A percentile compares a stretch with the other conserved stretches of the same genome.
These are phyloP conservation scores for Origma solitaria DNA, from an alignment of 2,113 vertebrate genomes.

Conservation along the genomic window DNA sequence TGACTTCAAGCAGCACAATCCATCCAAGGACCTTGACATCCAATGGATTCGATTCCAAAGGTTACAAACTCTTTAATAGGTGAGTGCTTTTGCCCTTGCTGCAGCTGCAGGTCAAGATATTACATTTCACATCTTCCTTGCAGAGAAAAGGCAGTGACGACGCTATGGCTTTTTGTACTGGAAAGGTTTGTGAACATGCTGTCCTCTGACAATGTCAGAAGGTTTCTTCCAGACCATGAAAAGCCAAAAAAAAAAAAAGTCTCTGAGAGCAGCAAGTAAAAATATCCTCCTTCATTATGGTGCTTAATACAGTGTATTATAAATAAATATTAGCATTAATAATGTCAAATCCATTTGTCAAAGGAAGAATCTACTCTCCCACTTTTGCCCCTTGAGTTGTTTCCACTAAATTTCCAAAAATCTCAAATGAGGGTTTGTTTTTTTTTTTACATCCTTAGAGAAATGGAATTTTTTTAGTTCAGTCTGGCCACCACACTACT, in stretches of 20 bases:
- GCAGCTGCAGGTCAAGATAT: conserved; percentile 21
- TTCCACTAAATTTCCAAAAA: neutral
- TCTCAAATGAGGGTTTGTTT: neutral
- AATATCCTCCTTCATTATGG: neutral
- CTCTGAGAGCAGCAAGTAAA: neutral
- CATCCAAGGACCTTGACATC: neutral
- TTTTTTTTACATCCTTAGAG: neutral
- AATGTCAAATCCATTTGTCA: neutral
- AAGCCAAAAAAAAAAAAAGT: neutral
- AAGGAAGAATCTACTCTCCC: neutral
- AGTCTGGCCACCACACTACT: neutral
- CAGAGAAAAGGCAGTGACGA: neutral
- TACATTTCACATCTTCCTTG: neutral
- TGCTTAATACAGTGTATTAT: neutral
- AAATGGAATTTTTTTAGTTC: neutral
- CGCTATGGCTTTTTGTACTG: neutral
- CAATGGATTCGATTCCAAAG: conserved; percentile 1
- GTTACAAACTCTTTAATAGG: neutral
- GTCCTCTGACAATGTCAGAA: conserved; percentile 23
- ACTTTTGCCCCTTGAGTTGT: neutral
- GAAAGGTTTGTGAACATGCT: conserved; percentile 7
- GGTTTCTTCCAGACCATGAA: neutral
- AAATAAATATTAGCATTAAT: neutral
- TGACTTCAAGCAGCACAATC: neutral
- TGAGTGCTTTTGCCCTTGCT: conserved; percentile 14